Conservation (phyloP, 2,888 invertebrate species). For the Trachelus troglodyta region DNA sequence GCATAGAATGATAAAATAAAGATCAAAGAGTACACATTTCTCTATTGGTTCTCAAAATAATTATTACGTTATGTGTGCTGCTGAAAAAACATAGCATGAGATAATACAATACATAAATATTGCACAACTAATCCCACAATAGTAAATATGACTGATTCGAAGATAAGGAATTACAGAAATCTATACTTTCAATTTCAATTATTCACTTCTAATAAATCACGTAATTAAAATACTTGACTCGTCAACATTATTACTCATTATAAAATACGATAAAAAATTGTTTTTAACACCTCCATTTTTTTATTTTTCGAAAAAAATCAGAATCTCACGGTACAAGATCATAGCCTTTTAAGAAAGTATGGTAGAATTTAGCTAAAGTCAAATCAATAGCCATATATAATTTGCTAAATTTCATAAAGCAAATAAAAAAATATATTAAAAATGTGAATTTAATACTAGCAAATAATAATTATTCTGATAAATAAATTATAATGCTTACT, state of each 20-base stretch:
- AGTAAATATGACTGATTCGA: background rate
- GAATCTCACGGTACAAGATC: constrained; percentile 31
- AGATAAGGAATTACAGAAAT: background rate
- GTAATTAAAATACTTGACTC: background rate
- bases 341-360: constrained; percentile 26
- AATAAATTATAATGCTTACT: too few species aligned
- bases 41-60: too few species aligned
- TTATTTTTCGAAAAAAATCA: background rate
- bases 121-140: too few species aligned
- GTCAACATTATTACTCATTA: background rate
- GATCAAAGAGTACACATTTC: too few species aligned
- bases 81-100: background rate
- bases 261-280: background rate
- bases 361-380: too few species aligned
- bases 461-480: too few species aligned
- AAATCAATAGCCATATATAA: too few species aligned
- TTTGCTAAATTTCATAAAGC: too few species aligned
- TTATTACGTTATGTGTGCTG: background rate
- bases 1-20: too few species aligned
- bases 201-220: background rate
- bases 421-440: too few species aligned
- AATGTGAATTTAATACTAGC: too few species aligned
- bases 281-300: background rate
- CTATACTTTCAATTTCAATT: background rate
- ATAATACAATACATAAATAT: background rate